phyloP scores from a whole-genome alignment of 1,140 invertebrate species.

The Venustaconcha ellipsiformis region DNA sequence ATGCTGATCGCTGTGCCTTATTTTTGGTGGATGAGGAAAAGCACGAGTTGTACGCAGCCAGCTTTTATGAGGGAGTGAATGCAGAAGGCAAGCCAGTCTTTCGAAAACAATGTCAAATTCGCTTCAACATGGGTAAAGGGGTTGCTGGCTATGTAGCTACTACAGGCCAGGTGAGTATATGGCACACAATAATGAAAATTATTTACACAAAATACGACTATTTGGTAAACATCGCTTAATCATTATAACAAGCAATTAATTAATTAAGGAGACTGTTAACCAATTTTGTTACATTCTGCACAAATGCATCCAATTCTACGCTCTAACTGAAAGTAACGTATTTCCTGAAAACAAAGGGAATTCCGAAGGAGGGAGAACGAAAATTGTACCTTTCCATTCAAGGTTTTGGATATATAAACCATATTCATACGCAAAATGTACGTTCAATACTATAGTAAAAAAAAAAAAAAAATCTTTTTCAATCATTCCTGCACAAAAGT shows the following conservation, averaged over 20 bases:
- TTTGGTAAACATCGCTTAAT: not conserved
- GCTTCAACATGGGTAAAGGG: conserved; percentile 94
- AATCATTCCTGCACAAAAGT: not conserved
- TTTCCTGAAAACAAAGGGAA: not conserved
- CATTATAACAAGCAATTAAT: not conserved
- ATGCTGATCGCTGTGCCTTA: conserved; percentile 81
- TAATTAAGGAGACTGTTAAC: not conserved
- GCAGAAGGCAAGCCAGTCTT: conserved; percentile 33
- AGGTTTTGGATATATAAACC: not conserved
- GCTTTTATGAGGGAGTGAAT: conserved; percentile 78
- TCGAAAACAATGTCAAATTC: conserved; percentile 51
- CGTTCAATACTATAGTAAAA: too few species aligned
- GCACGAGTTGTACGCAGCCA: conserved; percentile 79
- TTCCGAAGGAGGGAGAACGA: too few species aligned
- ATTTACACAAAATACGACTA: not conserved
- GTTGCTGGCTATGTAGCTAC: conserved; percentile 94
- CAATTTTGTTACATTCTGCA: not conserved
- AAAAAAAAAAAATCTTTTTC: too few species aligned
- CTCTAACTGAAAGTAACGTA: not conserved
- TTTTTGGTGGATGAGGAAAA: conserved; percentile 80
- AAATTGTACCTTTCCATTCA: too few species aligned
- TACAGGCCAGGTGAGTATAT: conserved; percentile 78
- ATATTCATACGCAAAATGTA: not conserved
- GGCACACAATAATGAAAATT: not conserved
- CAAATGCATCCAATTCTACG: not conserved